Base-by-base conservation (phyloP, 2,888 invertebrate genomes). In the Flexamia atlantica region DNA sequence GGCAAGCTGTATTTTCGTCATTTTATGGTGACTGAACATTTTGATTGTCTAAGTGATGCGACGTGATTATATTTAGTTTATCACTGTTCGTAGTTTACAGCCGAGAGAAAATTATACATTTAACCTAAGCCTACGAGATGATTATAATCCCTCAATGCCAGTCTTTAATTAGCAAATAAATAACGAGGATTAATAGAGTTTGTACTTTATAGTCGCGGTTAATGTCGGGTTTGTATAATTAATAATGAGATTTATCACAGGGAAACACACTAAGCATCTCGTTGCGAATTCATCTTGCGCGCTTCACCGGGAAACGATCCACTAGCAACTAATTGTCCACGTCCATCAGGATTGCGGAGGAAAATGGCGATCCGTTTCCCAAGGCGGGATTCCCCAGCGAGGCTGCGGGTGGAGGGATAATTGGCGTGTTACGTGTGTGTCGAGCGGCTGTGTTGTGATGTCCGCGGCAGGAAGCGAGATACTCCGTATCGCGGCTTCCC, bases 381-480 rank as follows among this genome's bases (percentile, higher is more conserved):
- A 4, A 17, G 46, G 2, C 17, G 46, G 46, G 46, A 57, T 57
- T 23, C 57, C 57, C 57, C 2, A 4, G 25, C 57, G 57, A 20
- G 57, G 57, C 17, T 50, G 50, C 57, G 20, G 57, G 57, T 5
- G 57, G 57, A 5, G 57, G 14, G 46, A 17, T 17, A 17, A 46
- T 46, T 46, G 46, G 12, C 3, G 46, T 9, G 17, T 14, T 46
- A 46, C 12, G 46, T 46, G 12, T 46, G 46, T 46, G 17, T 46
- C 46, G 57, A 46, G 64, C 64, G 25, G 9, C 64, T 9, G 64
- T 64, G 64, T 57, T 57, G 57, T 57, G 23, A 64, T 64, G 57
- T 64, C 28, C 30, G 17, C 28, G 12, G 64, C 64, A 64, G 64
- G 64, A 64, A 64, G 64, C 30, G 57, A 57, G 57, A 57, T 57